A percentile compares a stretch with the other conserved stretches of the same genome.
Evolutionary conservation across 2,888 invertebrate genomes (phyloP).

Genomic region (Megamerina dolium): DNA sequence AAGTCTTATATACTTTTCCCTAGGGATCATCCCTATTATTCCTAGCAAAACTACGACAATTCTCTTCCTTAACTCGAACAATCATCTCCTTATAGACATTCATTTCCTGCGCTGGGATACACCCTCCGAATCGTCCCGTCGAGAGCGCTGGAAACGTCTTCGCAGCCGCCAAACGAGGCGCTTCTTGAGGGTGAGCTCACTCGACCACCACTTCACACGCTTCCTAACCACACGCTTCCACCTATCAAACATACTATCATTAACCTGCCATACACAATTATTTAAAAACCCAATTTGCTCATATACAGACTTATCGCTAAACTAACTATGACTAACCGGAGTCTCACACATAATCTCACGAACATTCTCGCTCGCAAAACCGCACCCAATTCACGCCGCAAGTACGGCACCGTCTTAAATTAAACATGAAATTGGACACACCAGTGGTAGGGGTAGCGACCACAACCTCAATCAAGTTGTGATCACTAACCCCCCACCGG

Average conservation of each 20-base stretch:
- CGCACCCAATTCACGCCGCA: too few species aligned
- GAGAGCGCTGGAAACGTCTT: conserved; percentile 1
- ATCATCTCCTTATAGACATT: too few species aligned
- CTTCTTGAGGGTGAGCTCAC: conserved; percentile 1
- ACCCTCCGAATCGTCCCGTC: too few species aligned
- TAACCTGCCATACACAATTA: not conserved
- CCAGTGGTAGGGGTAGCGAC: not conserved
- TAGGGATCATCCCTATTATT: too few species aligned
- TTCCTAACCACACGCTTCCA: not conserved
- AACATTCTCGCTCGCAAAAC: too few species aligned
- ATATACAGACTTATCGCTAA: not conserved
- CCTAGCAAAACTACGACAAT: too few species aligned
- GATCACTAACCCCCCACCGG: not conserved
- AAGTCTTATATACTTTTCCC: too few species aligned
- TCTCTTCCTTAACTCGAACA: too few species aligned
- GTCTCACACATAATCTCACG: too few species aligned
- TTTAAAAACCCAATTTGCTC: not conserved
- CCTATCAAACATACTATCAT: not conserved
- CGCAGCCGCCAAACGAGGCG: not conserved
- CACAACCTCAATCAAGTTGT: not conserved
- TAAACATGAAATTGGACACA: not conserved
- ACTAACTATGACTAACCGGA: not conserved
- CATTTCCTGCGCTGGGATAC: too few species aligned
- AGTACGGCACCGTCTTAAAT: too few species aligned
- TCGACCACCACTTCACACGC: not conserved